Evolutionary conservation across 2,113 vertebrate genomes (phyloP), one percentile per base, ranked within the genome.

Genomic region (Lycocorax pyrrhopterus): DNA sequence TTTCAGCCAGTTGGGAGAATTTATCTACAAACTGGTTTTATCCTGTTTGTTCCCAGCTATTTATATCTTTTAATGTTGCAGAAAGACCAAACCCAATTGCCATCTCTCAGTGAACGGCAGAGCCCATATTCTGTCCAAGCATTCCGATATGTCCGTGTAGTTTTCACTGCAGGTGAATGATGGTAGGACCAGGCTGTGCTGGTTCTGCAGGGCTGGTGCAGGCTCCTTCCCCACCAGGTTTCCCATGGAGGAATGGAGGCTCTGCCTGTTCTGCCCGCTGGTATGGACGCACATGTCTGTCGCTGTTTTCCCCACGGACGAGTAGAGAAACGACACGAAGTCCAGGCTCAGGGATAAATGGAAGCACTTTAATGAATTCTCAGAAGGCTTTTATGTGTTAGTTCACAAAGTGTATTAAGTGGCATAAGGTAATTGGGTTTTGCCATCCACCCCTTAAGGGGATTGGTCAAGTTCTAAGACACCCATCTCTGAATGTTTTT

Each of bases 121-220:
- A n/a, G 30, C 22, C 64, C 29, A 1, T 43, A 0, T 22, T 66
- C 43, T 76, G 5, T 29, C 9, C n/a, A 30, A 53, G 37, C 14
- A 32, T 11, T 39, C 37, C 1, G 0, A 32, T 4, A 3, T 4
- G 7, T 27, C 49, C 0, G 1, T 33, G 59, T 32, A 5, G 60
- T 37, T 76, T 75, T 63, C 29, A 13, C 12, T 14, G 22, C 51
- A 15, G 16, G 16, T 15, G 14, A 26, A 51, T 19, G 44, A 23
- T 56, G 22, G 46, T 10, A 23, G 60, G 25, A 19, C 13, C 6
- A 21, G 52, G 37, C 39, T 53, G 44, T 43, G 49, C 23, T 18
- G 1, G 3, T 14, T 59, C 35, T n/a, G 23, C 41, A 30, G 77
- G 41, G 21, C 35, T 62, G 56, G 4, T n/a, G 26, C 32, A 32